Conservation (phyloP, 2,797 vertebrate genomes). For the Gorsachius magnificus region DNA sequence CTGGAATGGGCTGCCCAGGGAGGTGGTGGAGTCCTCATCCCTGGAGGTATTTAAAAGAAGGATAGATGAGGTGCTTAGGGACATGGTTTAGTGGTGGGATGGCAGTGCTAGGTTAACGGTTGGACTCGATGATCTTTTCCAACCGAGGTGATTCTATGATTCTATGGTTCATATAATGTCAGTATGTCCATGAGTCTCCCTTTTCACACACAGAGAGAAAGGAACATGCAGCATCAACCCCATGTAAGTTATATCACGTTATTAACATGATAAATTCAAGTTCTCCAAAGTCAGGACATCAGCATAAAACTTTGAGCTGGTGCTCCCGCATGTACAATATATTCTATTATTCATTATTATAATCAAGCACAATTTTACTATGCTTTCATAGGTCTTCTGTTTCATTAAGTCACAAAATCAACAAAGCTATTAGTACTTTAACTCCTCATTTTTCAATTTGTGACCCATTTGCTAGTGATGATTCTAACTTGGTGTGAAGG, state of each 20-base stretch:
- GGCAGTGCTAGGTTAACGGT: too few relatives aligned
- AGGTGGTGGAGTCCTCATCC: too few relatives aligned
- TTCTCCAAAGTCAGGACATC: not conserved
- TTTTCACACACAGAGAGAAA: not conserved
- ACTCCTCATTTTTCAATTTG: not conserved
- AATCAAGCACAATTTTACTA: not conserved
- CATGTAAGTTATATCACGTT: not conserved
- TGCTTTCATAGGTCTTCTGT: not conserved
- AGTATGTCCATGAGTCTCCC: not conserved
- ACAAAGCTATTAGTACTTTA: not conserved
- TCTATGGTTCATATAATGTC: not conserved
- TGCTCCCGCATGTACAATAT: not conserved
- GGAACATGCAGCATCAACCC: not conserved
- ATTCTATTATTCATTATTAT: not conserved
- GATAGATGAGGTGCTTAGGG: too few relatives aligned
- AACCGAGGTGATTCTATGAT: too few relatives aligned
- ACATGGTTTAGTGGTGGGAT: too few relatives aligned
- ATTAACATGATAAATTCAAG: not conserved
- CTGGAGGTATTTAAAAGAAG: too few relatives aligned
- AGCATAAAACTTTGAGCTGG: not conserved
- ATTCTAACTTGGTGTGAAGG: not conserved
- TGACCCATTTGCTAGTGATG: not conserved
- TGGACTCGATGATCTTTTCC: too few relatives aligned
- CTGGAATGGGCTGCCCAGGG: too few relatives aligned
- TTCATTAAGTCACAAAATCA: constrained; percentile 24